A percentile compares a stretch with the other conserved stretches of the same genome.
Evolutionary conservation across 2,888 invertebrate species (phyloP).

Genomic region (Trichacis sp.): DNA sequence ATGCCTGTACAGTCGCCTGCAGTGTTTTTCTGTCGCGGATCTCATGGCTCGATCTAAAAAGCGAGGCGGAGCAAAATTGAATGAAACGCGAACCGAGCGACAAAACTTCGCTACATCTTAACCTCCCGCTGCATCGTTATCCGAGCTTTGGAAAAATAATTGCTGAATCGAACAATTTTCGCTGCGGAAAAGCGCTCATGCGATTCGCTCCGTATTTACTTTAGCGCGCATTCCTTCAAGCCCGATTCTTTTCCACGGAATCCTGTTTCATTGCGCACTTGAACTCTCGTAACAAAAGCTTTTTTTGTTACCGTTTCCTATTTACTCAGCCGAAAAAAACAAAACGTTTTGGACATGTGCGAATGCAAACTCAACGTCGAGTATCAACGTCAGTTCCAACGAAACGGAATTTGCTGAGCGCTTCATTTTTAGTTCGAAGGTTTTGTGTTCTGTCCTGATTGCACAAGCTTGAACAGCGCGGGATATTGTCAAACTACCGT

Average conservation of each 20-base stretch:
- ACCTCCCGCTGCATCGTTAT: background rate
- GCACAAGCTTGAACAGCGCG: constrained; percentile 16
- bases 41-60: constrained; percentile 9
- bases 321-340: background rate
- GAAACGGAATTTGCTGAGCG: constrained; percentile 16
- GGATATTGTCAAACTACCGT: constrained; percentile 2
- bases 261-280: background rate
- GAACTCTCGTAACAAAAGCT: background rate
- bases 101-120: background rate
- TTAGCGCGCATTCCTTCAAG: too few species aligned
- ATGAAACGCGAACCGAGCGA: background rate
- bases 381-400: constrained; percentile 18
- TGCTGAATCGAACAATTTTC: too few species aligned
- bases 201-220: too few species aligned
- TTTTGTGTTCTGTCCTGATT: constrained; percentile 26
- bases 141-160: too few species aligned
- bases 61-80: constrained; percentile 4
- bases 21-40: constrained; percentile 21
- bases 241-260: background rate
- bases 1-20: constrained; percentile 6
- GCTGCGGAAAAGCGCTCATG: too few species aligned
- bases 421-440: constrained; percentile 21
- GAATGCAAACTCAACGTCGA: constrained; percentile 10
- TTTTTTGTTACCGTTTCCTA: background rate
- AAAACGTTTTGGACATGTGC: background rate